Base-by-base conservation (phyloP, 2,888 invertebrate genomes). In the Lucinisca nassula region DNA sequence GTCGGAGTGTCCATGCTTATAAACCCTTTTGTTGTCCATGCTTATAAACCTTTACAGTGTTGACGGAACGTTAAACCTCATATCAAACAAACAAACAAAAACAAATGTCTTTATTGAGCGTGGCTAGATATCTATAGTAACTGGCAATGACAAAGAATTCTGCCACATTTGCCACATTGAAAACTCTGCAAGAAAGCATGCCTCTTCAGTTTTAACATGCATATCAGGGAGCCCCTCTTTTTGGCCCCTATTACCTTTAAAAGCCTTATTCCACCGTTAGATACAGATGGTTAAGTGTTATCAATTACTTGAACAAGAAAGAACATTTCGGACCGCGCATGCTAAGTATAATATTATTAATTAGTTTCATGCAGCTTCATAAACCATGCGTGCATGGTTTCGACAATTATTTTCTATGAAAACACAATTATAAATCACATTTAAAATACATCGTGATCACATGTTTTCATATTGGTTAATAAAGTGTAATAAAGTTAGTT, bases 271-370 rank as follows among this genome's bases (percentile, higher is more conserved):
- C 30, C 67, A 35, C 67, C 67, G 32, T 67, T 67, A 67, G 67
- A 67, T 67, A 67, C 67, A 67, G 67, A 67, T 67, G 67, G 67
- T 67, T 67, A 67, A 67, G 67, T 67, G 67, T 67, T 67, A 67
- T 67, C 35, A 67, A 67, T 67, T 67, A 67, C 67, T 67, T 6
- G 21, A 35, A 35, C 67, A 67, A 67, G 67, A 67, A 67, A 67
- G 67, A 67, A 32, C 67, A 35, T 67, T 67, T 67, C 67, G 32
- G 67, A 67, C 35, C 67, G 67, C 35, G 67, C 67, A 67, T 67
- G 67, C 67, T 67, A 67, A 67, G 67, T 67, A 35, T 67, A 67
- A 67, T 67, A 67, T 67, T 24, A 67, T 67, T 67, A 67, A 67
- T 67, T 67, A 67, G 67, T 67, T 10, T 35, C 67, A 67, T 35